These are phyloP conservation scores for Adela reaumurella DNA, from an alignment of 2,888 invertebrate species.

Conservation along the genomic window DNA sequence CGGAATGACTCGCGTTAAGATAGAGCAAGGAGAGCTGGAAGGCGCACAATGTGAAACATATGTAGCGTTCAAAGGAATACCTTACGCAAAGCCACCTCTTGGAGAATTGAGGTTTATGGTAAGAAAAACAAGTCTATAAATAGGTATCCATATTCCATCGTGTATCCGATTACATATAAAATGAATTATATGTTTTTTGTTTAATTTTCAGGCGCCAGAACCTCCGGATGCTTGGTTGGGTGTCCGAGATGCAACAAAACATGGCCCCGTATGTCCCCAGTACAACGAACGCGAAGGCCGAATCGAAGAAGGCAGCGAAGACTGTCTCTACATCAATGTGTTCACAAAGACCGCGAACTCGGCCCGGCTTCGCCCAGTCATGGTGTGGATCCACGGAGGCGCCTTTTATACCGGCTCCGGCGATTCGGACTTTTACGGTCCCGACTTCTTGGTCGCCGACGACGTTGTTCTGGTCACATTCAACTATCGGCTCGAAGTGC, in stretches of 20 bases:
- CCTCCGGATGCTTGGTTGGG: constrained; percentile 38
- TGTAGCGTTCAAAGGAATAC: constrained; percentile 53
- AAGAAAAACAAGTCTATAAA: too few species aligned
- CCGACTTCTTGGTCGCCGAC: constrained; percentile 42
- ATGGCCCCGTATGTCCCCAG: constrained; percentile 44
- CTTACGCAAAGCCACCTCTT: constrained; percentile 58
- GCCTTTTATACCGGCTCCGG: constrained; percentile 49
- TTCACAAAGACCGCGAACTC: constrained; percentile 41
- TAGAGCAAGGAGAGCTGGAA: constrained; percentile 31
- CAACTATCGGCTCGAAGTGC: constrained; percentile 46
- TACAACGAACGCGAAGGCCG: constrained; percentile 46
- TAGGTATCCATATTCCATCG: constrained; percentile 6
- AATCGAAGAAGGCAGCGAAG: constrained; percentile 53
- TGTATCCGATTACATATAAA: constrained; percentile 12
- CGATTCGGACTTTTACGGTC: constrained; percentile 44
- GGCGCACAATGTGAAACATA: constrained; percentile 29
- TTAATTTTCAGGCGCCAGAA: constrained; percentile 30
- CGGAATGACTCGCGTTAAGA: constrained; percentile 26
- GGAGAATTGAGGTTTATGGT: constrained; percentile 60
- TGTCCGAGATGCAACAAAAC: constrained; percentile 30
- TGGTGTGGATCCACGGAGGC: constrained; percentile 52
- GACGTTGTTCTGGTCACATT: constrained; percentile 42
- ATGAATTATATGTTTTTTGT: constrained; percentile 6
- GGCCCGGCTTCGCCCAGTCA: constrained; percentile 25
- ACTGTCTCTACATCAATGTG: constrained; percentile 68